Base-by-base conservation (phyloP, 2,113 vertebrate species). In the Myiopsitta monachus region DNA sequence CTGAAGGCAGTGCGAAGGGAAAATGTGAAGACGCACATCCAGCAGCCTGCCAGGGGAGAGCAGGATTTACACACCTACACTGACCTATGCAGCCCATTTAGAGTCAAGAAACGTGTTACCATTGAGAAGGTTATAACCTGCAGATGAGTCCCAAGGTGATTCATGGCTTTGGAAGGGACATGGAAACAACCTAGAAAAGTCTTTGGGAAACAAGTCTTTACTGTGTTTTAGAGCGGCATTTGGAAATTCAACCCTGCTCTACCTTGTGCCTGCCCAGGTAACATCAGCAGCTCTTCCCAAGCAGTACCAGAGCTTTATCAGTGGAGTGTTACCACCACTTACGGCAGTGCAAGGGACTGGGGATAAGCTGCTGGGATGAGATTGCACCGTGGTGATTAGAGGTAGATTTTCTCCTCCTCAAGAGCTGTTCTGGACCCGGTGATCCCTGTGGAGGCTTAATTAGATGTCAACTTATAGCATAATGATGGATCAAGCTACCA, bases 401-500 rank as follows among this genome's bases (percentile, higher is more conserved):
- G 22, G 66, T 69, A 83, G 91, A 75, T 84, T 95, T 95, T 75
- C 85, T 93, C 68, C 76, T 81, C 88, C 88, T 78, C 46, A 83
- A 70, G 72, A 77, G 79, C 80, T 84, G 47, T 39, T 83, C 87
- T 67, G 83, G 52, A 59, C 90, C 51, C 13, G 38, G 9, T 33
- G 47, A 68, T 69, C 84, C 80, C 78, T 57, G 46, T 46, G 67
- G 90, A 92, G 88, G 92, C 61, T 96, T 96, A 91, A 94, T 91
- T 76, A 94, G 89, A 72, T 93, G 94, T 93, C 94, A 95, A 3
- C 83, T 94, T 52, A 68, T 1, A 88, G 84, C 87, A 68, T 77
- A 88, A 86, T 66, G 87, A 88, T 90, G 62, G 95, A 91, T 93
- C 86, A 83, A 81, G 83, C 92, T 88, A 63, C 89, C 44, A 44